phyloP scores from a whole-genome alignment of 2,113 vertebrate genomes.

The Collichthys lucidus region DNA sequence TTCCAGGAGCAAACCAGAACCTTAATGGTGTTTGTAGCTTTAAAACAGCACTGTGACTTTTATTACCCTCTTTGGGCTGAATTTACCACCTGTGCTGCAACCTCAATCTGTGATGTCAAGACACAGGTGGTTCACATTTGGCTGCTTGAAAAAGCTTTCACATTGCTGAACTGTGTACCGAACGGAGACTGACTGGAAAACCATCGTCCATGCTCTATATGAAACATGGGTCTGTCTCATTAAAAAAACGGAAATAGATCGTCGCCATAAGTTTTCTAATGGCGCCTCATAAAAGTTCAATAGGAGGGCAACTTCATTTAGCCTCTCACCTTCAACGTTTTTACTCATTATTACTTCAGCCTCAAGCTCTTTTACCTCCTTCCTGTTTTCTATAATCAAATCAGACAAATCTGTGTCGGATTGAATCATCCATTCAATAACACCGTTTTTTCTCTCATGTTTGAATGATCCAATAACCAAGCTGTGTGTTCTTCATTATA shows the following conservation, averaged over 20 bases:
- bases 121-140: conserved; percentile 9
- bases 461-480: conserved; percentile 24
- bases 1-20: neutral
- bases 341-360: neutral
- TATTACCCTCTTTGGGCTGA: conserved; percentile 8
- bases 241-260: neutral
- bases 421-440: conserved; percentile 23
- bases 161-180: neutral
- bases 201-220: neutral
- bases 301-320: conserved; percentile 4
- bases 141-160: conserved; percentile 13
- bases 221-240: neutral
- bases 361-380: neutral
- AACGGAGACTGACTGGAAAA: neutral
- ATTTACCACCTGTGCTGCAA: neutral
- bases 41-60: neutral
- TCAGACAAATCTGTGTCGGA: conserved; percentile 20
- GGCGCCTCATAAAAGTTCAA: conserved; percentile 8
- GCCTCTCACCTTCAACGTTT: neutral
- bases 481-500: neutral
- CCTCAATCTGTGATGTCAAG: neutral
- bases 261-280: conserved; percentile 8
- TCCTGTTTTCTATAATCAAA: conserved; percentile 34
- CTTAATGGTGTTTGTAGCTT: neutral
- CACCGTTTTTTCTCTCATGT: neutral